These are phyloP conservation scores for Aurelia aurita DNA, from an alignment of 30 jellyfish, hydroid and myxozoan species.

Conservation along the genomic window DNA sequence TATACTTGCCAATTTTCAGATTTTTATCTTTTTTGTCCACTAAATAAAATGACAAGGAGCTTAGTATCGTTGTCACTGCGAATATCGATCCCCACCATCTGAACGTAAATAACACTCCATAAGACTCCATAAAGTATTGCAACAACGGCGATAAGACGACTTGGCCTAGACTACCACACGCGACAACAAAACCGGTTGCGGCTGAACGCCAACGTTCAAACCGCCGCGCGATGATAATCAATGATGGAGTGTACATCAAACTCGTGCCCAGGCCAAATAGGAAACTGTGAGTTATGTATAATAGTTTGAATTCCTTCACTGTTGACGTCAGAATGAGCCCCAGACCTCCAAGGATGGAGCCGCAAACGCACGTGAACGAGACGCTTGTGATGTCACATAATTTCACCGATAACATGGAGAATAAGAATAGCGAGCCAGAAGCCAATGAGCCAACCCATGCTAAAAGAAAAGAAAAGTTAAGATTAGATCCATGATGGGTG, in stretches of 20 bases:
- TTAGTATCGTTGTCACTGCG: constrained; percentile 49
- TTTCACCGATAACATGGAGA: constrained; percentile 83
- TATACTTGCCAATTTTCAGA: constrained; percentile 26
- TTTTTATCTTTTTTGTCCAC: constrained; percentile 18
- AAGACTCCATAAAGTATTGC: constrained; percentile 44
- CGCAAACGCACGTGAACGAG: constrained; percentile 79
- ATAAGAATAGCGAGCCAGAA: constrained; percentile 85
- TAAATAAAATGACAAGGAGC: constrained; percentile 78
- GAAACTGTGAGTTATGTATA: constrained; percentile 90
- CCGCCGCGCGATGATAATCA: constrained; percentile 84
- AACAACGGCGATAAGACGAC: constrained; percentile 87
- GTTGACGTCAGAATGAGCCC: constrained; percentile 86
- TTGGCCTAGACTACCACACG: constrained; percentile 90
- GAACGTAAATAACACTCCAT: constrained; percentile 77
- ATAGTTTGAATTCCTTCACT: constrained; percentile 47
- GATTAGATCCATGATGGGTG: no score
- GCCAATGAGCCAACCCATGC: constrained; percentile 98
- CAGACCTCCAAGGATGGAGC: constrained; percentile 79
- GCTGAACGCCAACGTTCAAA: constrained; percentile 72
- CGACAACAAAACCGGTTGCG: constrained; percentile 93
- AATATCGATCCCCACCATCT: constrained; percentile 76
- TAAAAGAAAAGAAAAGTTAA: constrained; percentile 29
- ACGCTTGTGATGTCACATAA: constrained; percentile 83
- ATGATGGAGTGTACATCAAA: constrained; percentile 92
- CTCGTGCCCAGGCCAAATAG: constrained; percentile 97